Evolutionary conservation across 2,113 vertebrate species (phyloP).

Genomic region (Syngnathoides biaculeatus): DNA sequence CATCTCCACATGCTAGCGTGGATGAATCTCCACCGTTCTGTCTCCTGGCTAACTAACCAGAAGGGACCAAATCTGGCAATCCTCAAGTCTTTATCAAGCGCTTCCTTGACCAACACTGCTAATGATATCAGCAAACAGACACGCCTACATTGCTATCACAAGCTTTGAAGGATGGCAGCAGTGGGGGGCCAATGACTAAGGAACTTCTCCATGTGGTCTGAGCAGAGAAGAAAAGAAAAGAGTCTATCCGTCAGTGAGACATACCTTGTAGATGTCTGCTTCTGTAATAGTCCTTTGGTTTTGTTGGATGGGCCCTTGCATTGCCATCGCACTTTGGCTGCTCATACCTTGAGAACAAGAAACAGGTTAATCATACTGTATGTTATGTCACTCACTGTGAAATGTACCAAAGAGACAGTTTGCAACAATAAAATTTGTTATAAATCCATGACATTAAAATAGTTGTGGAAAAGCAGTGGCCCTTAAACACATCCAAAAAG

Average conservation of each 20-base stretch:
- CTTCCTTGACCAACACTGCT: constrained; percentile 48
- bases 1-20: constrained; percentile 46
- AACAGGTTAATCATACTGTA: constrained; percentile 6
- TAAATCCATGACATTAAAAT: constrained; percentile 43
- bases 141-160: constrained; percentile 39
- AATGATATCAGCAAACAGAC: constrained; percentile 47
- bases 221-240: constrained; percentile 26
- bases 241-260: constrained; percentile 33
- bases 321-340: constrained; percentile 91
- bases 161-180: constrained; percentile 17
- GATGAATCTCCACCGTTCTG: constrained; percentile 45
- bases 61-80: constrained; percentile 56
- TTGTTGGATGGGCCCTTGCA: constrained; percentile 86
- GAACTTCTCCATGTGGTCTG: constrained; percentile 36
- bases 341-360: constrained; percentile 79
- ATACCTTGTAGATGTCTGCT: constrained; percentile 90
- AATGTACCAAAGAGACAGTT: constrained; percentile 18
- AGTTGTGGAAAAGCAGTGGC: constrained; percentile 46
- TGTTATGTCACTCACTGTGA: constrained; percentile 5
- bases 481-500: constrained; percentile 41
- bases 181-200: constrained; percentile 21
- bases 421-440: constrained; percentile 10
- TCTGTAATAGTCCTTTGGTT: constrained; percentile 84
- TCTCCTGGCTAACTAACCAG: constrained; percentile 42
- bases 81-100: constrained; percentile 56